Evolutionary conservation across 2,113 vertebrate genomes (phyloP), one percentile per base, ranked within the genome.

Genomic region (Columba livia): DNA sequence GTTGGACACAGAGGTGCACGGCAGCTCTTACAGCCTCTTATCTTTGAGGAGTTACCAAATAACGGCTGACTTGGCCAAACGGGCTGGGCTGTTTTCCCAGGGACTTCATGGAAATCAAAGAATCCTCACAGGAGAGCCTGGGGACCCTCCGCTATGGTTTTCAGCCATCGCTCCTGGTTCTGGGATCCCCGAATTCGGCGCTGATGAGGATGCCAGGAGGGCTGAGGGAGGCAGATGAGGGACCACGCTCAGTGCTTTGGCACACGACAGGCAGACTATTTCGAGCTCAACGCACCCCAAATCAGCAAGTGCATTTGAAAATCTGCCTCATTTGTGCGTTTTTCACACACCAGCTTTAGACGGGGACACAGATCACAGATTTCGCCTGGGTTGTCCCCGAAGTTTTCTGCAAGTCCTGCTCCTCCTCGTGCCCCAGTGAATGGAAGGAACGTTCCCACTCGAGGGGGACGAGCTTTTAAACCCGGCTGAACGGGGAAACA

Each of bases 401-500:
- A 88, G 34, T 87, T 56, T 74, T 64, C 48, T 67, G 54, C 69
- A 69, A 64, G 58, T 65, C 50, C 25, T 47, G 53, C 40, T 89
- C 53, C 48, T 71, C 62, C 34, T 69, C 69, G 38, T 60, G 47
- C n/a, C 34, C 31, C 62, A 57, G 61, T 75, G 65, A 89, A 77
- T 3, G 83, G 56, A 89, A 88, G 62, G 44, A 67, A 62, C 36
- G 21, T 91, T 97, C 87, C 79, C 80, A 70, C 66, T 73, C 71
- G 61, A 77, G 64, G 42, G 88, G 26, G 42, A 93, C 82, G 42
- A 73, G 54, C 87, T 96, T 95, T 17, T 85, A 78, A 66, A 92
- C 69, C 34, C 61, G 78, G 26, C 26, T 38, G 91, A 70, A 95
- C 50, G 82, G 88, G 95, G 93, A 95, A 92, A 94, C 11, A 21